Conservation (phyloP, 2,888 invertebrate species). For the Lithophane socia region DNA sequence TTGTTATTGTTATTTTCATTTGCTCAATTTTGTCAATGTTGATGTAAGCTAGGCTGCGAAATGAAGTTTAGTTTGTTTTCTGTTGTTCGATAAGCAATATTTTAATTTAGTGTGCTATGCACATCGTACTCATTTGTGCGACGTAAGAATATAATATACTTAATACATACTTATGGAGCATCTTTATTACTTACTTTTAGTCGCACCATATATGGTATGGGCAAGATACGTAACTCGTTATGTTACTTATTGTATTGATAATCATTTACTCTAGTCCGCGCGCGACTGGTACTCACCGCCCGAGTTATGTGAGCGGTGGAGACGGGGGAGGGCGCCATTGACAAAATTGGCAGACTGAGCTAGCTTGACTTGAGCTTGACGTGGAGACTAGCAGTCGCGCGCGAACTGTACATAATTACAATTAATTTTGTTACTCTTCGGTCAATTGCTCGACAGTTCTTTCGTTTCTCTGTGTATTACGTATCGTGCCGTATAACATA, state of each 20-base stretch:
- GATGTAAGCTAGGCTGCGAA: conserved; percentile 84
- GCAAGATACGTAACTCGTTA: conserved; percentile 55
- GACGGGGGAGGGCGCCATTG: too few species aligned
- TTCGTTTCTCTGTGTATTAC: conserved; percentile 36
- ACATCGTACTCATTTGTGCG: conserved; percentile 52
- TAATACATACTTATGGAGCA: conserved; percentile 28
- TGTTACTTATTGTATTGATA: conserved; percentile 40
- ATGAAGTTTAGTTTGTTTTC: conserved; percentile 80
- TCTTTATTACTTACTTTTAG: conserved; percentile 57
- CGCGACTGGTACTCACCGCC: too few species aligned
- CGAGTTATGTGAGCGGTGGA: too few species aligned
- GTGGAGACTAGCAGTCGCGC: too few species aligned
- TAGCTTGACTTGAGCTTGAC: too few species aligned
- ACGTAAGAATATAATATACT: conserved; percentile 36
- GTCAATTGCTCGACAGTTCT: conserved; percentile 26
- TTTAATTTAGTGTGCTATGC: conserved; percentile 62
- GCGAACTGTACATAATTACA: conserved; percentile 9
- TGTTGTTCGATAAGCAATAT: conserved; percentile 74
- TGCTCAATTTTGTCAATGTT: conserved; percentile 89
- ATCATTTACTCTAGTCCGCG: conserved; percentile 10
- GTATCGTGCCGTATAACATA: conserved; percentile 62
- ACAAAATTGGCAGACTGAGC: too few species aligned
- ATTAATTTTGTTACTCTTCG: conserved; percentile 33
- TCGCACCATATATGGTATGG: conserved; percentile 58
- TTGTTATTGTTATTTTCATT: conserved; percentile 89